Conservation (phyloP, 2,113 vertebrate species). For the Nyctereutes procyonoides region DNA sequence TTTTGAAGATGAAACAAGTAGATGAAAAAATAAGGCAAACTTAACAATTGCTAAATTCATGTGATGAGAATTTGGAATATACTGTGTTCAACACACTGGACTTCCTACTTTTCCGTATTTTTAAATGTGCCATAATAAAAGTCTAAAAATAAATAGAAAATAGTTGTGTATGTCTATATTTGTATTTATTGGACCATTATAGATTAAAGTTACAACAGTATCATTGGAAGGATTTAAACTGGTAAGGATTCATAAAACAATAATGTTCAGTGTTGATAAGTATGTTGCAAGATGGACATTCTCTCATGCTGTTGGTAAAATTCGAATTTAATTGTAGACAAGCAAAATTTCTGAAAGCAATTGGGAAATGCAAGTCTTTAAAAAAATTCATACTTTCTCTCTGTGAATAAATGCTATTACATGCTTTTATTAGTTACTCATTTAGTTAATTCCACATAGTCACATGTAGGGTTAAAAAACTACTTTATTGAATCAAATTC, state of each 20-base stretch:
- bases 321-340: neutral
- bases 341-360: neutral
- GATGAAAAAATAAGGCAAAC: neutral
- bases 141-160: neutral
- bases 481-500: neutral
- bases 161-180: neutral
- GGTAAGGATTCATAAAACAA: neutral
- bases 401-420: neutral
- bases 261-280: neutral
- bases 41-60: neutral
- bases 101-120: neutral
- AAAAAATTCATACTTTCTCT: neutral
- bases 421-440: neutral
- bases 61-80: neutral
- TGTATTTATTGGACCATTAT: neutral
- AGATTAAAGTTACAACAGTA: neutral
- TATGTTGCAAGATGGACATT: neutral
- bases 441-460: neutral
- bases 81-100: neutral
- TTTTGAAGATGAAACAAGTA: neutral
- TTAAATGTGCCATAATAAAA: neutral
- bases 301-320: neutral
- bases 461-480: neutral
- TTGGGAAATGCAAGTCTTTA: neutral
- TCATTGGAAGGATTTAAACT: neutral